Percentiles rank a stretch among this genome's conserved stretches.
phyloP scores from a whole-genome alignment of 2,113 vertebrate species.

The Peromyscus polionotus region DNA sequence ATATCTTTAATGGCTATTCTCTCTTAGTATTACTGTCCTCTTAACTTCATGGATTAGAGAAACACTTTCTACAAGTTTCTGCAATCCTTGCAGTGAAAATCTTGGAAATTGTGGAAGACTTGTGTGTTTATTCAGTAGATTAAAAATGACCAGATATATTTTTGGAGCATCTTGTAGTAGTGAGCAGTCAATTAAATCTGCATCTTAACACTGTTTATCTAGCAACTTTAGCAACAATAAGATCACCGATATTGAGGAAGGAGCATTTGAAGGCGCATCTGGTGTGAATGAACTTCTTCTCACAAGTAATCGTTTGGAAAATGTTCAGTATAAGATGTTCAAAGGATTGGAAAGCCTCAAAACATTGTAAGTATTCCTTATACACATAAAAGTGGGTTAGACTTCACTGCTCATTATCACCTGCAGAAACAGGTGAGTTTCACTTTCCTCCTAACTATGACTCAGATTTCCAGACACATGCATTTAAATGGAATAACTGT shows the following conservation, averaged over 20 bases:
- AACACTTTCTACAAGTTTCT: neutral
- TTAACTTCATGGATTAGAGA: neutral
- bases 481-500: neutral
- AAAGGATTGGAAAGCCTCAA: slow-evolving; percentile 96
- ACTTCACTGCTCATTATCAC: neutral
- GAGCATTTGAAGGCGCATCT: slow-evolving; percentile 96
- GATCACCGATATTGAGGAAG: slow-evolving; percentile 99
- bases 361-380: slow-evolving; percentile 92
- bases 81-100: neutral
- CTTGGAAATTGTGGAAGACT: neutral
- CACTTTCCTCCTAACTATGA: neutral
- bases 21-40: neutral
- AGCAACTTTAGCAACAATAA: slow-evolving; percentile 99
- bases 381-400: neutral
- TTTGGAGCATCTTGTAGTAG: neutral
- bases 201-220: slow-evolving; percentile 67
- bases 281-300: slow-evolving; percentile 97
- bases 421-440: neutral
- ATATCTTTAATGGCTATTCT: neutral
- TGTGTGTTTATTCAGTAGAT: neutral
- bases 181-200: slow-evolving; percentile 14
- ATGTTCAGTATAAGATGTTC: slow-evolving; percentile 95
- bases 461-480: neutral
- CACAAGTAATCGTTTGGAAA: slow-evolving; percentile 97
- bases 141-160: neutral